Base-by-base conservation (phyloP, 1,140 invertebrate species). In the Drosophila azteca region DNA sequence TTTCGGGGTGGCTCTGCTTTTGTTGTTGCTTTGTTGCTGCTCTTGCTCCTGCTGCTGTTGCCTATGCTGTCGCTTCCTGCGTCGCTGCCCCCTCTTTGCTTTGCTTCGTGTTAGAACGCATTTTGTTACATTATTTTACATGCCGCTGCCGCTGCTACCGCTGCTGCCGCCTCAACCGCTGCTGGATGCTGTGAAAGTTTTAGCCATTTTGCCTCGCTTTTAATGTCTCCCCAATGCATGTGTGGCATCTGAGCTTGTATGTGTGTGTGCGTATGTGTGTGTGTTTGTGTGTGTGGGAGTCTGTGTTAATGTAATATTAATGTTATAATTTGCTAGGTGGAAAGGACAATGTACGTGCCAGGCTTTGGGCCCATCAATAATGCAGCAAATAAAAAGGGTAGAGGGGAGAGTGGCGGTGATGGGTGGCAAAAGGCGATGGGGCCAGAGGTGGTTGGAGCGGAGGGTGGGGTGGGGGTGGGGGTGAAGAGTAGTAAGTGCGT, bases 231-330 rank as follows among this genome's bases (percentile, higher is more conserved):
- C 82, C 79, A 65, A 78, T 85, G 82, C 78, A 82, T 62, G 64
- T 52, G 60, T 39, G 35, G 35, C 35, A 39, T 39, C 35, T 13
- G 35, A 39, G 11, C 7, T 3, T 39, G 35, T 39, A 11, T 39
- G 35, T 57, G 61, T 65, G 59, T 64, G 58, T 11, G 31, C 11
- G 2, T 35, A 8, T 35, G 9, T 8, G 64, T 52, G 55, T 50
- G 50, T 46, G 58, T 49, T 31, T 51, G 17, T 72, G 41, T 44
- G 62, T 54, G 54, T 52, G 53, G 31, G 57, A 48, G 71, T 79
- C 67, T 81, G 74, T 62, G 74, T 87, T 87, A 87, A 87, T 87
- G 83, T 87, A 87, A 87, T 87, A 87, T 87, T 87, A 87, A 87
- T 87, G 82, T 87, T 88, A 82, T 88, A 87, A 87, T 87, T 87